Evolutionary conservation across 2,113 vertebrate species (phyloP).

Genomic region (Seriola rivoliana): DNA sequence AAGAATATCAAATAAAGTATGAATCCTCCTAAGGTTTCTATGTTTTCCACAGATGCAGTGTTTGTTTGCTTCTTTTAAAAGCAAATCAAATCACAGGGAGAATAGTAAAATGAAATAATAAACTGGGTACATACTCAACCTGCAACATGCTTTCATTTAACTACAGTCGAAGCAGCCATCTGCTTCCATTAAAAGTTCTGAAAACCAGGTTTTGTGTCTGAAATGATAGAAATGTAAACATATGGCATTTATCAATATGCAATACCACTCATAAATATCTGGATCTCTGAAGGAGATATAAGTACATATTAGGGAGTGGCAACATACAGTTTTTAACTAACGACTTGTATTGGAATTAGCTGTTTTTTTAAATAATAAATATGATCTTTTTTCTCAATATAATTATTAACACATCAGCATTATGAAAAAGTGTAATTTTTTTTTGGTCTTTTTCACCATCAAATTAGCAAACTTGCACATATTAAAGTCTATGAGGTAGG

Average conservation of each 20-base stretch:
- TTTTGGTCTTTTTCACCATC: no score
- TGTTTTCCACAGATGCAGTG: constrained; percentile 12
- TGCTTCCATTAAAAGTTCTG: constrained; percentile 1
- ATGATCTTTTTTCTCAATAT: no score
- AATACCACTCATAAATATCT: not conserved
- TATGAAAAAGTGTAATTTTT: no score
- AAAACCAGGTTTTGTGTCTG: not conserved
- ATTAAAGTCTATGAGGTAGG: no score
- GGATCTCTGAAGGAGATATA: not conserved
- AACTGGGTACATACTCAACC: not conserved
- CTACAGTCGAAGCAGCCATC: constrained; percentile 7
- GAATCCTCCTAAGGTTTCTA: constrained; percentile 26
- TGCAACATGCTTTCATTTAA: constrained; percentile 24
- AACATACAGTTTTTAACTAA: not conserved
- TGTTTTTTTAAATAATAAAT: no score
- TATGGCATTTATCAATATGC: not conserved
- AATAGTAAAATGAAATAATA: not conserved
- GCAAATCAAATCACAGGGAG: constrained; percentile 26
- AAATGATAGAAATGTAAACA: not conserved
- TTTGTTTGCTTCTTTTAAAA: constrained; percentile 20
- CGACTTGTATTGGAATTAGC: no score
- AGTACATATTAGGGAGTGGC: not conserved
- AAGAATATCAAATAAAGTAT: constrained; percentile 16
- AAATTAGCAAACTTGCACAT: no score
- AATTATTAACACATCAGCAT: no score